Evolutionary conservation across 2,888 invertebrate genomes (phyloP), one percentile per base, ranked within the genome.

Genomic region (Dicroscelio sp.): DNA sequence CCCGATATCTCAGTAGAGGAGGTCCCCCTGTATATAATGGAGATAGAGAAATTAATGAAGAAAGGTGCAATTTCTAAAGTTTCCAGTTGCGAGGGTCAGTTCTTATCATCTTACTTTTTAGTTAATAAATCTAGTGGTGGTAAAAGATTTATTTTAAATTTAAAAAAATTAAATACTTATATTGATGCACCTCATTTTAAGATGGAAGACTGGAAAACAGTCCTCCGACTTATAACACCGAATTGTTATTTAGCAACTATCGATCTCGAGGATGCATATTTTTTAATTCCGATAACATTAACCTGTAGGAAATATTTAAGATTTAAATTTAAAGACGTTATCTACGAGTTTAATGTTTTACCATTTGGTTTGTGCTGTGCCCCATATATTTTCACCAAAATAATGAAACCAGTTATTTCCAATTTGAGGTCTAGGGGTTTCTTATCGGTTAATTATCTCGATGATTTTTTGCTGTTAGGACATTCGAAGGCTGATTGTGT

Each of bases 371-470:
- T 71, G 1, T 30, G 17, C 8, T 20, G 48, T 20, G 52, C 52
- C n/a, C 71, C 71, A 10, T 52, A 52, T 2, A 52, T 48, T 20
- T 71, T 48, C 30, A 71, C 48, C 1, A 71, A 52, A 31, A 30
- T 48, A 30, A 71, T 71, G 71, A 71, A 71, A 52, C 71, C 52
- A 23, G 71, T 71, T 20, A 17, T 38, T 17, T 69, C 65, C n/a
- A n/a, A 35, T 23, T 23, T 67, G 12, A 67, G 65, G 35, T 20
- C 33, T 35, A 33, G 30, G 23, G 65, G 65, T 67, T 35, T 23
- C 30, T 20, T 52, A 23, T 52, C 52, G 6, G 52, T 52, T 3
- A 52, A 20, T 20, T 52, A 52, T 52, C n/a, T 52, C 6, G 52
- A 52, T 20, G 20, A 52, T 52, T 52, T 52, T n/a, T 20, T 52